These are phyloP conservation scores for Phoenoteleia sp. DNA, from an alignment of 2,888 invertebrate genomes.

Conservation along the genomic window DNA sequence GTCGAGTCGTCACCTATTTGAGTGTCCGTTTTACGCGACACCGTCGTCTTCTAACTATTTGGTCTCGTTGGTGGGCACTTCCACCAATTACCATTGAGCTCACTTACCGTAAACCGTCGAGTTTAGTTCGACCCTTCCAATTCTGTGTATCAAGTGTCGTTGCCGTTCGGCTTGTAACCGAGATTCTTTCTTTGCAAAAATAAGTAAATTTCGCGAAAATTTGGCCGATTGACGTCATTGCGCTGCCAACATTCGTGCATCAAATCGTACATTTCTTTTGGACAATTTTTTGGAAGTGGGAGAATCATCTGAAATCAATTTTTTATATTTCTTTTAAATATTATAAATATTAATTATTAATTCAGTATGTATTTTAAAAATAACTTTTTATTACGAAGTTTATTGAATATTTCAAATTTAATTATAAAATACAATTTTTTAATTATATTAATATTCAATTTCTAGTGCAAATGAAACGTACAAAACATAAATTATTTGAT, in stretches of 20 bases:
- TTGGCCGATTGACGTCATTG: constrained; percentile 92
- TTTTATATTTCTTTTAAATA: not conserved
- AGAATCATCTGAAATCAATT: constrained; percentile 86
- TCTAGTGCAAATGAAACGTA: too few relatives aligned
- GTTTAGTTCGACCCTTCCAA: constrained; percentile 84
- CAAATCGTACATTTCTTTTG: constrained; percentile 94
- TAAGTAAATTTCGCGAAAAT: constrained; percentile 94
- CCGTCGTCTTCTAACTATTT: constrained; percentile 74
- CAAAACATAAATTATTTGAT: too few relatives aligned
- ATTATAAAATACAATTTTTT: too few relatives aligned
- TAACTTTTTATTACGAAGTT: too few relatives aligned
- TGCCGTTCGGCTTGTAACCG: constrained; percentile 86
- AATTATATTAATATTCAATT: too few relatives aligned
- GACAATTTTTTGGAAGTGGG: constrained; percentile 92
- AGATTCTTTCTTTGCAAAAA: constrained; percentile 94
- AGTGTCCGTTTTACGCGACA: constrained; percentile 63
- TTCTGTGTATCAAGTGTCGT: constrained; percentile 85
- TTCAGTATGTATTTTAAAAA: too few relatives aligned
- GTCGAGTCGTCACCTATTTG: constrained; percentile 76
- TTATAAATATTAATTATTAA: too few relatives aligned
- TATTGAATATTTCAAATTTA: too few relatives aligned
- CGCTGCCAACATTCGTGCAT: constrained; percentile 96
- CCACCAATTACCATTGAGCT: constrained; percentile 85
- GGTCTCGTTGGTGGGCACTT: constrained; percentile 79
- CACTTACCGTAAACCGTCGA: constrained; percentile 85